Base-by-base conservation (phyloP, 2,888 invertebrate species). In the Scaeva pyrastri region DNA sequence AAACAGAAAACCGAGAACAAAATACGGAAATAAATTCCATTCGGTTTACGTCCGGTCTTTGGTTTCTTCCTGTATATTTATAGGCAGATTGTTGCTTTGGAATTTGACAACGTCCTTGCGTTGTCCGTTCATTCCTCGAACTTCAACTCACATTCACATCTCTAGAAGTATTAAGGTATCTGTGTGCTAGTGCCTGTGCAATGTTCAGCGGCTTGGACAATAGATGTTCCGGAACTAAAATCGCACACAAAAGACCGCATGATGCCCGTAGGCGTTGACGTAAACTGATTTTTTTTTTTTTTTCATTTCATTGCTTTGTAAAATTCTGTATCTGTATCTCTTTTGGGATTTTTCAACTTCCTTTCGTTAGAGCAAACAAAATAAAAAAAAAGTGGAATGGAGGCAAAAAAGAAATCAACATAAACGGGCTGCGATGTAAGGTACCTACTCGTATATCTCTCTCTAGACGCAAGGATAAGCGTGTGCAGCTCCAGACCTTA, bases 1-100 rank as follows among this genome's bases (percentile, higher is more conserved):
- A 80, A 73, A 56, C 83, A 78, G 83, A 83, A 56, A 58, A 62
- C 23, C 55, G 68, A 50, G 55, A 68, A 79, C 64, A 75, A 68
- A 84, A 80, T 76, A 56, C 83, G 83, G 83, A 83, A 83, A 83
- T 83, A 78, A 83, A 83, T 83, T 78, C 73, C 78, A 68, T 83
- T 83, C 52, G 62, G 62, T 5, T 78, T 78, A 21, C 73, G 73
- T 83, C 83, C 83, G 83, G 83, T 74, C 74, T 73, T 12, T 74
- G 60, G 68, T 64, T 50, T 83, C 83, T 83, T 83, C 78, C 83
- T 83, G 83, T 74, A 68, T 82, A 36, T 36, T 14, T n/a, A 31
- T n/a, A 56, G 19, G 31, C 31, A 68, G 68, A 74, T 68, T 77
- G 52, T 68, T 73, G 72, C 70, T 55, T 72, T 50, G 66, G 36